A percentile compares a stretch with the other conserved stretches of the same genome.
Evolutionary conservation across 2,113 vertebrate genomes (phyloP).

Genomic region (Fulmarus glacialis): DNA sequence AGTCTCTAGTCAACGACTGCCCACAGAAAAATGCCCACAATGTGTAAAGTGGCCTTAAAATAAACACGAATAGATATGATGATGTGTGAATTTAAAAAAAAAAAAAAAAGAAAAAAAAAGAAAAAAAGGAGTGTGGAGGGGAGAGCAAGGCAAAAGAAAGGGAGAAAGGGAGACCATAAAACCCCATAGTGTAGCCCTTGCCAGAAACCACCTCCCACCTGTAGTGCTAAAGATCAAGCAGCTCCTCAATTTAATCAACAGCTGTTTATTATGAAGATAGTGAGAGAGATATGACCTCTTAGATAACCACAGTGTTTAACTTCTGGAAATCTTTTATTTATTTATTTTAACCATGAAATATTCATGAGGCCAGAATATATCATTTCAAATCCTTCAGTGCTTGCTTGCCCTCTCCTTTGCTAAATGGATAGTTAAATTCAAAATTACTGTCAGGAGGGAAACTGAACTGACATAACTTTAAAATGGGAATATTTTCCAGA

Average conservation of each 20-base stretch:
- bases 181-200: not conserved
- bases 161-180: not conserved
- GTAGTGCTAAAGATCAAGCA: not conserved
- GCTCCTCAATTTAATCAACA: not conserved
- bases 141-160: not conserved
- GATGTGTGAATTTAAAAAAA: not conserved
- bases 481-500: not conserved
- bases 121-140: accelerated
- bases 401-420: not conserved
- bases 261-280: not conserved
- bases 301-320: not conserved
- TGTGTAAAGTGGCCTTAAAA: not conserved
- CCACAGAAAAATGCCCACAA: not conserved
- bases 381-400: not conserved
- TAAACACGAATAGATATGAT: not conserved
- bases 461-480: not conserved
- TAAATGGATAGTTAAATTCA: not conserved
- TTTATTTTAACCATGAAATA: constrained; percentile 14
- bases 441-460: not conserved
- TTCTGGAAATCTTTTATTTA: constrained; percentile 20
- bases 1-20: not conserved
- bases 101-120: too few relatives aligned
- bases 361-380: constrained; percentile 4
- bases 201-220: not conserved
- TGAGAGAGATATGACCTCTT: not conserved